Percentiles rank a stretch among this genome's conserved stretches.
Evolutionary conservation across 2,888 invertebrate genomes (phyloP).

Genomic region (Galeruca laticollis): DNA sequence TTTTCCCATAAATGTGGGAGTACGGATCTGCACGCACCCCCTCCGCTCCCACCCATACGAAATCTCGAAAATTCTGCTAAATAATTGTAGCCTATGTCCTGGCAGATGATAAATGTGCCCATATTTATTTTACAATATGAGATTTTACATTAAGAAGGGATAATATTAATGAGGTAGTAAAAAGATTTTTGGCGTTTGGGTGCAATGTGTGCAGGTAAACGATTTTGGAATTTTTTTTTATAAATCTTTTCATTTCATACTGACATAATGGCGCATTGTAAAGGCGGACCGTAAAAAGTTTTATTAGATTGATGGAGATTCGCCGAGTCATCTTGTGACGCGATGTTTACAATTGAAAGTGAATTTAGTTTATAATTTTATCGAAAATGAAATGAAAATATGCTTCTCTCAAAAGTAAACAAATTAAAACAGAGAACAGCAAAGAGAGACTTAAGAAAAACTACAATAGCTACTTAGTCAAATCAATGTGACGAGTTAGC

Average conservation of each 20-base stretch:
- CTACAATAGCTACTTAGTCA: too few relatives aligned
- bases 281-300: constrained; percentile 23
- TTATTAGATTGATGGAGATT: not conserved
- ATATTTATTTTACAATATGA: constrained; percentile 54
- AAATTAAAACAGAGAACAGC: too few relatives aligned
- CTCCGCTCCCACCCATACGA: constrained; percentile 48
- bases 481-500: too few relatives aligned
- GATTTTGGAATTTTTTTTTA: constrained; percentile 35
- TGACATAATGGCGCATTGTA: constrained; percentile 25
- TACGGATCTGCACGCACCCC: constrained; percentile 39
- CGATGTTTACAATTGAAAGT: not conserved
- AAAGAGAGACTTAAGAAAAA: too few relatives aligned
- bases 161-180: constrained; percentile 51
- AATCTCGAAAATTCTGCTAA: constrained; percentile 62
- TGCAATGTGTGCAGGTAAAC: constrained; percentile 42
- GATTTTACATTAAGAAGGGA: constrained; percentile 52
- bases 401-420: too few relatives aligned
- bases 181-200: constrained; percentile 43
- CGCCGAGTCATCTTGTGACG: not conserved
- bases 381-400: too few relatives aligned
- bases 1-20: not conserved
- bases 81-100: constrained; percentile 61
- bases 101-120: constrained; percentile 60
- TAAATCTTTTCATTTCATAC: constrained; percentile 38
- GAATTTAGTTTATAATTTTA: too few relatives aligned